A percentile compares a stretch with the other conserved stretches of the same genome.
Evolutionary conservation across 2,113 vertebrate species (phyloP).

Genomic region (Casuarius casuarius): DNA sequence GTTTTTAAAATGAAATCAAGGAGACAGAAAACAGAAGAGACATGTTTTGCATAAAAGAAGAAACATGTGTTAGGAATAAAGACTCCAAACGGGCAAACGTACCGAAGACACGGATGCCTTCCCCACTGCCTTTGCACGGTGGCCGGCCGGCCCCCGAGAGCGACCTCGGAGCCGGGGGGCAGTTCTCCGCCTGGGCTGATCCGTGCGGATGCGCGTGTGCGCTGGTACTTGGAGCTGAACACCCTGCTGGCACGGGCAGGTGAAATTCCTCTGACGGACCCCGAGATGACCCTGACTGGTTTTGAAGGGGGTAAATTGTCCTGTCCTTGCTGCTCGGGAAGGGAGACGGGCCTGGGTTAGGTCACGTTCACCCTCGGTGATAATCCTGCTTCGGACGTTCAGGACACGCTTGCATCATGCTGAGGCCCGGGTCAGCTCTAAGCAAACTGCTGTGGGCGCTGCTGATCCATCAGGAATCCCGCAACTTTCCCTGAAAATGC

Average conservation of each 20-base stretch:
- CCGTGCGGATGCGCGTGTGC: accelerated
- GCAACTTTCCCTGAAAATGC: not conserved
- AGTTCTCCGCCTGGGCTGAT: not conserved
- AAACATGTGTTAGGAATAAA: conserved; percentile 75
- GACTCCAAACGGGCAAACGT: conserved; percentile 57
- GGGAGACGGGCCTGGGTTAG: not conserved
- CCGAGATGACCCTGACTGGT: not conserved
- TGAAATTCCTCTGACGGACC: conserved; percentile 39
- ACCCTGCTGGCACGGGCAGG: not conserved
- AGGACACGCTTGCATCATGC: not conserved
- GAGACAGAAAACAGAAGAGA: conserved; percentile 76
- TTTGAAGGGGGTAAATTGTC: not conserved
- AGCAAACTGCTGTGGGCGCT: not conserved
- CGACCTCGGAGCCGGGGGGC: accelerated
- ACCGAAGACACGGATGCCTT: conserved; percentile 38
- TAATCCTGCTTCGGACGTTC: not conserved
- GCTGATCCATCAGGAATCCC: not conserved
- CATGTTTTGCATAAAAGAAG: conserved; percentile 66
- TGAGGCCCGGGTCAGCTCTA: not conserved
- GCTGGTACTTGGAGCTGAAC: not conserved
- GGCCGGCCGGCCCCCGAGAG: not conserved
- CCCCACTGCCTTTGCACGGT: not conserved
- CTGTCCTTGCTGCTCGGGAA: not conserved
- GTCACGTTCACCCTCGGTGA: not conserved
- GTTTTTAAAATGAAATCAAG: conserved; percentile 71